phyloP scores from a whole-genome alignment of 37 sponge, comb jelly and placozoan genomes.

The Dysidea cf. avara region DNA sequence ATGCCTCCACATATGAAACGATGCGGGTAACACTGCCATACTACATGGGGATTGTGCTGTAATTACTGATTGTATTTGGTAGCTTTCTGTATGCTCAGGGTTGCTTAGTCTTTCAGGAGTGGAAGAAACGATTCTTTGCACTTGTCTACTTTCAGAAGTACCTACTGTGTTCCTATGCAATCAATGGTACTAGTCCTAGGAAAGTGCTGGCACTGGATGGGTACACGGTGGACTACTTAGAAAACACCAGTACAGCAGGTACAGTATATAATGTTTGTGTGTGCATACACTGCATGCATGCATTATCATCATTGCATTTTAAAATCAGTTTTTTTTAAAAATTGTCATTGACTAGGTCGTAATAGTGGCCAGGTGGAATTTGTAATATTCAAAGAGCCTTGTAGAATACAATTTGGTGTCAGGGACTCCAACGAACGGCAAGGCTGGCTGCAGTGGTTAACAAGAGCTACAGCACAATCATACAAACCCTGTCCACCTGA shows the following conservation, averaged over 20 bases:
- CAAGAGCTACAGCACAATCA: conserved; percentile 49
- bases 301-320: not conserved
- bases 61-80: too few species aligned
- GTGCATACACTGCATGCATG: not conserved
- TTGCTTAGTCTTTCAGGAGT: conserved; percentile 53
- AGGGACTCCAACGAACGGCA: conserved; percentile 36
- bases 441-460: conserved; percentile 46
- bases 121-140: conserved; percentile 64
- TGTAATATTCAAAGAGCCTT: conserved; percentile 12
- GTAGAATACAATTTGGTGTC: conserved; percentile 40
- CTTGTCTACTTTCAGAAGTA: conserved; percentile 66
- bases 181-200: conserved; percentile 43
- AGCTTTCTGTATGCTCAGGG: conserved; percentile 66
- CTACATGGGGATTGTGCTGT: too few species aligned
- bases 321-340: not conserved
- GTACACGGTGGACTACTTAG: conserved; percentile 56
- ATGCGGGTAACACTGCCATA: too few species aligned
- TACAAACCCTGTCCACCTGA: conserved; percentile 22
- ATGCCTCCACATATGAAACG: too few species aligned
- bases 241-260: too few species aligned
- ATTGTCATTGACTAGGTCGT: not conserved
- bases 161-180: conserved; percentile 55
- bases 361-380: not conserved
- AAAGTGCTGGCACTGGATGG: conserved; percentile 55
- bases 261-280: too few species aligned